A percentile compares a stretch with the other conserved stretches of the same genome.
phyloP scores from a whole-genome alignment of 37 sponge, comb jelly and placozoan genomes.

The Petrosia ficiformis region DNA sequence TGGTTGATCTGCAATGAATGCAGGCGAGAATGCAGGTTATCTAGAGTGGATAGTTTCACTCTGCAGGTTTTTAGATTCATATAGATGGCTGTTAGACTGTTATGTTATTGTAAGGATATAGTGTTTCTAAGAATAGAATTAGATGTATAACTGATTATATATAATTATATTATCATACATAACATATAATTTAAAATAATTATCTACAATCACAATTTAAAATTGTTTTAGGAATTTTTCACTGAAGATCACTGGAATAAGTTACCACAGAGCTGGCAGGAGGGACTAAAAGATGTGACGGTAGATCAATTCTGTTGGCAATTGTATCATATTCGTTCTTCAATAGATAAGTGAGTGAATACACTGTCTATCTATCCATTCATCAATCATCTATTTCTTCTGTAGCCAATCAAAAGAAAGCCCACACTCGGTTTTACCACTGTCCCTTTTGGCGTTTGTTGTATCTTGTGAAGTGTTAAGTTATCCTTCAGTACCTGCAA shows the following conservation, averaged over 20 bases:
- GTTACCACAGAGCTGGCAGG: conserved; percentile 51
- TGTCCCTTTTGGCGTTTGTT: conserved; percentile 64
- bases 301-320: conserved; percentile 21
- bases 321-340: conserved; percentile 4
- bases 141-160: too few species aligned
- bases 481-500: conserved; percentile 5
- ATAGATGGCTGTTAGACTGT: conserved; percentile 48
- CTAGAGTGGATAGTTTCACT: neutral
- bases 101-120: conserved; percentile 64
- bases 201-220: neutral
- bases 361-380: neutral
- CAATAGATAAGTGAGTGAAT: neutral
- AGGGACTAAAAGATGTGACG: neutral
- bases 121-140: too few species aligned
- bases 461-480: conserved; percentile 30
- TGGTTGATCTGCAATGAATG: too few species aligned
- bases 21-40: neutral
- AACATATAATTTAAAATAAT: too few species aligned
- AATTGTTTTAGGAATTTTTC: conserved; percentile 67
- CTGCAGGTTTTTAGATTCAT: conserved; percentile 17
- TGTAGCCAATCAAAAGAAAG: too few species aligned
- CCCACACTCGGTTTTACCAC: too few species aligned
- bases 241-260: conserved; percentile 72
- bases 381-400: neutral
- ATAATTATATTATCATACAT: too few species aligned